Conservation (phyloP, 2,113 vertebrate species). For the Gavia stellata region DNA sequence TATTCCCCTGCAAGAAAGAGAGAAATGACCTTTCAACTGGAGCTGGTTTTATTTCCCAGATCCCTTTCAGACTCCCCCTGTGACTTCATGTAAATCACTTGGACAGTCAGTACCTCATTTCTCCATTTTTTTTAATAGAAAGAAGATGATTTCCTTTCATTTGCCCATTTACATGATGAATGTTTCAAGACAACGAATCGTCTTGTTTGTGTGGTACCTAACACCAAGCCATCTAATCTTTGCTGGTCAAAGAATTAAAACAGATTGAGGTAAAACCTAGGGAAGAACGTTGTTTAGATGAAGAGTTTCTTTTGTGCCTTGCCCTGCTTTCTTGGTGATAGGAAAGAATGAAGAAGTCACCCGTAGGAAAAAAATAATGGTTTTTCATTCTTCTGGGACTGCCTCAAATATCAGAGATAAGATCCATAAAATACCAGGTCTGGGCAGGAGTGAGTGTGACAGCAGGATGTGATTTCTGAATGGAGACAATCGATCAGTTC, state of each 20-base stretch:
- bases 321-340: neutral
- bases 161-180: neutral
- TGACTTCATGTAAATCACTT: neutral
- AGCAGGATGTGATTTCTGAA: neutral
- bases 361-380: rapidly evolving
- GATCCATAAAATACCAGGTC: neutral
- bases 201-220: neutral
- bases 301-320: neutral
- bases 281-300: neutral
- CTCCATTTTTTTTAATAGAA: neutral
- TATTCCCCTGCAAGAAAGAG: neutral
- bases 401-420: neutral
- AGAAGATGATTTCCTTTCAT: neutral
- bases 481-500: neutral
- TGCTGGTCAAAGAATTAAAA: neutral
- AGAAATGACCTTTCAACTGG: neutral
- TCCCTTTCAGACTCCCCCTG: neutral
- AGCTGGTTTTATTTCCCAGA: neutral
- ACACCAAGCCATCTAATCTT: neutral
- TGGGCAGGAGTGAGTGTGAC: neutral
- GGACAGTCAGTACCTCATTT: neutral
- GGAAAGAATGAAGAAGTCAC: neutral
- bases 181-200: neutral
- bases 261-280: neutral
- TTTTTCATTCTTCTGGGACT: neutral